Evolutionary conservation across 1,140 invertebrate species (phyloP), one percentile per base, ranked within the genome.

Genomic region (Saccostrea echinata): DNA sequence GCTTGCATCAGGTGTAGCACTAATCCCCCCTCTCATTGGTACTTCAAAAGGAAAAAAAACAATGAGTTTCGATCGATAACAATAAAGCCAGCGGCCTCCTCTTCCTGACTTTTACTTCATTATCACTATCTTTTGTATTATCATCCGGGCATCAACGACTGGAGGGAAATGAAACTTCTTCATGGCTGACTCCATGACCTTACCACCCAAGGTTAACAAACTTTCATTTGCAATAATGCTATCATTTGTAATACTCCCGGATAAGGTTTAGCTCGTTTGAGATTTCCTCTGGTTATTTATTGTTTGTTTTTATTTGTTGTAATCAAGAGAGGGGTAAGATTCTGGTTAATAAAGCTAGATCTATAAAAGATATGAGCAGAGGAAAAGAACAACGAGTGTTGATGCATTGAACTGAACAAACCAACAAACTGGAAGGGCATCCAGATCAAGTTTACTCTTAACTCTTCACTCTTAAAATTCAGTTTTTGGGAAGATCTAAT

Each of bases 41-140:
- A 76, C 68, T 76, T 76, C 68, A 76, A 76, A 76, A 76, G 68
- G 24, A 76, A 76, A 76, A 61, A 76, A 76, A 76, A 76, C 68
- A 76, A 76, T 76, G 68, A 76, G 68, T 13, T 33, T 76, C 27
- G 68, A 76, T 76, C 68, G 30, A 76, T 76, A 27, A 33, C 68
- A 76, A 76, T 76, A 76, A 64, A 76, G 68, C 68, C 68, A 1
- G 27, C 27, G 30, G 68, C 27, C 24, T 61, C 68, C 30, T 33
- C 68, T 76, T 76, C 68, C 68, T 33, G 68, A 76, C 30, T 30
- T 76, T 33, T 30, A 76, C 68, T 76, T 76, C 68, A 76, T 76
- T 76, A 76, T 76, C 68, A 12, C 68, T 76, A 76, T 76, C 68
- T 76, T 76, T 76, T 76, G 27, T 76, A 76, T 76, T 30, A 76